These are phyloP conservation scores for Cephalotes varians DNA, from an alignment of 2,888 invertebrate species.

Conservation along the genomic window DNA sequence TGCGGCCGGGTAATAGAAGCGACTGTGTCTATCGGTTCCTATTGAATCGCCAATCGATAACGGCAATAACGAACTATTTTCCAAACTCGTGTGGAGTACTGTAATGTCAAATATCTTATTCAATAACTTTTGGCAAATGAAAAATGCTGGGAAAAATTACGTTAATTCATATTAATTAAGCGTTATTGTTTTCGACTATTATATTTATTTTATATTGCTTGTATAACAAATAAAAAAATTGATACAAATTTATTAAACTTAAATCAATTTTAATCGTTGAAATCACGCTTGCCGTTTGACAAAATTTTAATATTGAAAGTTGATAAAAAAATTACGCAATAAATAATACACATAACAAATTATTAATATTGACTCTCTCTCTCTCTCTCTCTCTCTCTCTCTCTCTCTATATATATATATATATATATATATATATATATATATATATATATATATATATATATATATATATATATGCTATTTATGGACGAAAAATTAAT, in stretches of 20 bases:
- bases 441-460: no score
- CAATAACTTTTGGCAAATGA: background rate
- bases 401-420: no score
- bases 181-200: background rate
- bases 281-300: background rate
- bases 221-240: background rate
- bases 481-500: background rate
- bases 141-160: background rate
- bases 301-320: background rate
- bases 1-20: constrained; percentile 39
- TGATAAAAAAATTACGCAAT: background rate
- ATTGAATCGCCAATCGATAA: constrained; percentile 41
- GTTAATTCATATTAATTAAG: background rate
- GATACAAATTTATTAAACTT: background rate
- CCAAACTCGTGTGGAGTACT: background rate
- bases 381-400: no score
- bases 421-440: no score
- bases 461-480: background rate
- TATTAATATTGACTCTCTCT: background rate
- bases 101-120: constrained; percentile 7
- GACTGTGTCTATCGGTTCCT: constrained; percentile 25
- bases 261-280: background rate
- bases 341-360: background rate
- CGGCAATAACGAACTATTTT: constrained; percentile 38
- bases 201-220: background rate